Conservation (phyloP, 2,797 vertebrate genomes). For the Lepidocolaptes lacrymiger region DNA sequence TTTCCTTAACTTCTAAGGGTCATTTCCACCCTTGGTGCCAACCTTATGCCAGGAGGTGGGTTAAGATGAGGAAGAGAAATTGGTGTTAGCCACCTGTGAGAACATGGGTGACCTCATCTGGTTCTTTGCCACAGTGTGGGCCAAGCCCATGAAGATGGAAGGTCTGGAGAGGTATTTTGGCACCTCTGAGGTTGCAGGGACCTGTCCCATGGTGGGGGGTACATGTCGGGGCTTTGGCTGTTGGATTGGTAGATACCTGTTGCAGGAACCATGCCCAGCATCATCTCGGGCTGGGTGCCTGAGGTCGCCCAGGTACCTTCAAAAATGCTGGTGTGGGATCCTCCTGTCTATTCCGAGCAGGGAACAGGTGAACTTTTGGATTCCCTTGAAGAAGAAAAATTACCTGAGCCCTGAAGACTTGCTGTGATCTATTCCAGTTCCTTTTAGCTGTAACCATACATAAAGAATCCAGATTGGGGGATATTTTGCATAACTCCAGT, state of each 20-base stretch:
- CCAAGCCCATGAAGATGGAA: neutral
- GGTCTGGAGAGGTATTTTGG: neutral
- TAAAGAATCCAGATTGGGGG: neutral
- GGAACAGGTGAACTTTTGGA: neutral
- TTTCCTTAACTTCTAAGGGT: neutral
- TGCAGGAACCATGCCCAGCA: neutral
- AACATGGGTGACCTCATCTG: fast-evolving
- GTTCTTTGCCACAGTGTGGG: fast-evolving
- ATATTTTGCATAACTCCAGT: conserved; percentile 16
- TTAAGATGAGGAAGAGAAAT: neutral
- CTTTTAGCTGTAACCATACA: conserved; percentile 15
- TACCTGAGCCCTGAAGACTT: neutral
- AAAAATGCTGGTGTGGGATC: neutral
- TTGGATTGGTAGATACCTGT: neutral
- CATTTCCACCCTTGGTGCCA: neutral
- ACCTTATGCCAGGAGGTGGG: neutral
- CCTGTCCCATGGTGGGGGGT: neutral
- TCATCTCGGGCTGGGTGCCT: neutral
- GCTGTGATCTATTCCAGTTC: neutral
- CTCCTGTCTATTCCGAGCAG: fast-evolving
- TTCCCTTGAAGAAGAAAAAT: neutral
- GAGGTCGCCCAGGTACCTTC: neutral
- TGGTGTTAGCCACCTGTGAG: neutral
- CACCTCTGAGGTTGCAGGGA: neutral
- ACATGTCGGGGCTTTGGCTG: fast-evolving